Conservation (phyloP, 2,113 vertebrate species). For the Cyrtonyx montezumae region DNA sequence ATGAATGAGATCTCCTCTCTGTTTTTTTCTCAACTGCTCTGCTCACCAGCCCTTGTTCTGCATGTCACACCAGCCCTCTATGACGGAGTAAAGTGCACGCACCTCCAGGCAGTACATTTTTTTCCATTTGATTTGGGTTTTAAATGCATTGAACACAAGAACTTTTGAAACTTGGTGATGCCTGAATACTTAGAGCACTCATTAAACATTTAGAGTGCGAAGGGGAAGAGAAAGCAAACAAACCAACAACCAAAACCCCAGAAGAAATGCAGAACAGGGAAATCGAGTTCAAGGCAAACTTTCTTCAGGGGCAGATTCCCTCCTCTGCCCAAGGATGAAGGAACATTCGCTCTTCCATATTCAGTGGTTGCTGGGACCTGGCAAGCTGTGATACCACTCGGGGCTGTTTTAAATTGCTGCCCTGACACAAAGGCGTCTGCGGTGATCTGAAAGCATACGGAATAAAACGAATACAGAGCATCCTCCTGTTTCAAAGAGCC, state of each 20-base stretch:
- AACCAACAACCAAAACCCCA: background rate
- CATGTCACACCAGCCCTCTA: background rate
- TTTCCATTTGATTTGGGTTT: background rate
- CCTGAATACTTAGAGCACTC: conserved; percentile 26
- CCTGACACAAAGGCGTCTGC: background rate
- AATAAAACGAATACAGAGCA: background rate
- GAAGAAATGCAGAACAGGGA: background rate
- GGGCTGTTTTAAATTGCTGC: background rate
- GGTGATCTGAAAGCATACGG: background rate
- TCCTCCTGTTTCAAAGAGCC: background rate
- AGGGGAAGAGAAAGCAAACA: background rate
- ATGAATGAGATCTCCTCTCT: background rate
- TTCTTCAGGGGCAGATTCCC: background rate
- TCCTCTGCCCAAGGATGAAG: background rate
- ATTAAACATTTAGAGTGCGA: background rate
- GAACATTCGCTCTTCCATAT: background rate
- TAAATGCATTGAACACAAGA: background rate
- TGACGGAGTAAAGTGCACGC: background rate
- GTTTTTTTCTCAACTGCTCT: background rate
- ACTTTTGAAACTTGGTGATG: conserved; percentile 22
- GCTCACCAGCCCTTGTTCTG: background rate
- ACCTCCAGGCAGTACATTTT: background rate
- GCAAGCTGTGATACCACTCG: background rate
- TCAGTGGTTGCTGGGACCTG: background rate
- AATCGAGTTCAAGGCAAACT: background rate